Percentiles rank a stretch among this genome's conserved stretches.
phyloP scores from a whole-genome alignment of 2,888 invertebrate genomes.

The Helicoverpa assulta region DNA sequence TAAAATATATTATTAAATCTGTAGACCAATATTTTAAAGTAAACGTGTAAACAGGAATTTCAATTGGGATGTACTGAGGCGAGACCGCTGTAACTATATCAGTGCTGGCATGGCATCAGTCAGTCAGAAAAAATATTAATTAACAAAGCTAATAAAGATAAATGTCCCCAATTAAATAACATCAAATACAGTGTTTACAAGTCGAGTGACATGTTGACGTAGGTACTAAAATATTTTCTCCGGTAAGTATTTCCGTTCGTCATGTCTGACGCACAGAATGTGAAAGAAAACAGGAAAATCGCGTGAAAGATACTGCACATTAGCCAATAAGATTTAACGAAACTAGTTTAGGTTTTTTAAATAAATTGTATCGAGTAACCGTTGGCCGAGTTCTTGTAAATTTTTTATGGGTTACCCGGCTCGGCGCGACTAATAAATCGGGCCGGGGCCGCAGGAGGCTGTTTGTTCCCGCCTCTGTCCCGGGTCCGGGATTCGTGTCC shows the following conservation, averaged over 20 bases:
- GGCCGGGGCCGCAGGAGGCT: conserved; percentile 65
- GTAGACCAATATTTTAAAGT: conserved; percentile 1
- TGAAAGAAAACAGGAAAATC: conserved; percentile 43
- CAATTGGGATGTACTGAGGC: not conserved
- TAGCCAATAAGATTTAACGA: conserved; percentile 42
- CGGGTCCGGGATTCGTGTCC: conserved; percentile 60
- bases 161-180: conserved; percentile 1
- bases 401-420: conserved; percentile 67
- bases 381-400: conserved; percentile 60
- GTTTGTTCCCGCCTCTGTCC: conserved; percentile 67
- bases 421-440: conserved; percentile 71
- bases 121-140: too few relatives aligned
- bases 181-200: conserved; percentile 18
- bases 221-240: conserved; percentile 8
- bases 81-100: not conserved
- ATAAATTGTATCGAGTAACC: conserved; percentile 60
- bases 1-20: too few relatives aligned
- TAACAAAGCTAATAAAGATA: not conserved
- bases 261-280: conserved; percentile 11
- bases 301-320: conserved; percentile 33
- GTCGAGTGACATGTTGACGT: conserved; percentile 20
- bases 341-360: conserved; percentile 50
- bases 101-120: conserved; percentile 14
- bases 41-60: conserved; percentile 8
- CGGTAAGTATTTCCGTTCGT: conserved; percentile 18